Conservation (phyloP, 1,140 invertebrate genomes). For the Plutomurus gul region DNA sequence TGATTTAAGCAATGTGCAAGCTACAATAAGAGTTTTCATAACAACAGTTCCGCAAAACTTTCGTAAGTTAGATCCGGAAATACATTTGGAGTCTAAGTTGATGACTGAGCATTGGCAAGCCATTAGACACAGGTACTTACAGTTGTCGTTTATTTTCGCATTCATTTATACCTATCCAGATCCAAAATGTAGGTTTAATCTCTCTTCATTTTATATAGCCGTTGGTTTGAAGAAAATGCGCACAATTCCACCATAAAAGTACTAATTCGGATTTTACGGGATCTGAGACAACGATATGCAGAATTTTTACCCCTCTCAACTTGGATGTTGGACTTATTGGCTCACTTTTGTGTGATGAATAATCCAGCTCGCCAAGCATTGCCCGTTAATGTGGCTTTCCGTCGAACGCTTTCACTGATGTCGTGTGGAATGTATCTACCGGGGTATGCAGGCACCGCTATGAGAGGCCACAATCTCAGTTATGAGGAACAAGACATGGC, state of each 20-base stretch:
- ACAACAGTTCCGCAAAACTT: constrained; percentile 92
- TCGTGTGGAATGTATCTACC: constrained; percentile 82
- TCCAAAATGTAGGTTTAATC: neutral
- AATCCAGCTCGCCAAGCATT: constrained; percentile 90
- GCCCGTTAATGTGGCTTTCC: constrained; percentile 87
- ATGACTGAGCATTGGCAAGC: constrained; percentile 88
- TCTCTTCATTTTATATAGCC: constrained; percentile 60
- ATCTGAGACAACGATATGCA: constrained; percentile 85
- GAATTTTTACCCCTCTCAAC: constrained; percentile 88
- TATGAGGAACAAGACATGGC: constrained; percentile 94
- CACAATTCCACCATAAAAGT: constrained; percentile 97
- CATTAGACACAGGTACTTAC: constrained; percentile 76
- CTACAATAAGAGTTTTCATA: constrained; percentile 85
- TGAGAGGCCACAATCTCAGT: constrained; percentile 88
- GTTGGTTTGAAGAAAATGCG: constrained; percentile 99
- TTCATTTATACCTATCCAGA: neutral
- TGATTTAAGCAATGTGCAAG: constrained; percentile 62
- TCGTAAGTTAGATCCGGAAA: constrained; percentile 87
- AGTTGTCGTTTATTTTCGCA: neutral
- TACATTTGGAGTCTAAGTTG: constrained; percentile 84
- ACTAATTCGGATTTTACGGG: constrained; percentile 86
- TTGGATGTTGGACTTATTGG: constrained; percentile 95
- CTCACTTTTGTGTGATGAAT: constrained; percentile 96
- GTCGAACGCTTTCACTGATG: constrained; percentile 84
- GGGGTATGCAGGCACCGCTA: constrained; percentile 80